These are phyloP conservation scores for Nyleta sp. DNA, from an alignment of 2,888 invertebrate genomes.

Conservation along the genomic window DNA sequence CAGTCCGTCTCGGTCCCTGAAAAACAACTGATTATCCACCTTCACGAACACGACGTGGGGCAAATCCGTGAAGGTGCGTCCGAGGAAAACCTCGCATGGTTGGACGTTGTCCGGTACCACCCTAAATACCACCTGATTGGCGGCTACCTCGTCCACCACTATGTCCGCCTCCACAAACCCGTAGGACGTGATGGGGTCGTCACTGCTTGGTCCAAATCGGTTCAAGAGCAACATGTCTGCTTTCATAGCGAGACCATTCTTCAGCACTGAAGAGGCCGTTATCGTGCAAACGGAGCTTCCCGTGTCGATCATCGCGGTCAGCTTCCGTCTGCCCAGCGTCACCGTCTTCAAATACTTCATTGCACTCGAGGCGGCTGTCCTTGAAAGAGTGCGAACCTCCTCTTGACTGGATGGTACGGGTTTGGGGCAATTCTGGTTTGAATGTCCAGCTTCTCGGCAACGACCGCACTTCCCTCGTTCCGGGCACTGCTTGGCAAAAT, in stretches of 20 bases:
- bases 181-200: background rate
- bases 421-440: background rate
- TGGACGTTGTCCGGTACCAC: slow-evolving; percentile 2
- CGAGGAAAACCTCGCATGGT: slow-evolving; percentile 2
- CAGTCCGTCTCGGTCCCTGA: background rate
- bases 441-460: background rate
- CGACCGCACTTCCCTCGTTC: background rate
- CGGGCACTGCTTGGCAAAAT: background rate
- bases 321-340: background rate
- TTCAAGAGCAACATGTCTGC: background rate
- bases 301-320: slow-evolving; percentile 55
- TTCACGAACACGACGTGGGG: slow-evolving; percentile 7
- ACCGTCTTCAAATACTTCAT: slow-evolving; percentile 29
- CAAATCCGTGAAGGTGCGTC: slow-evolving; percentile 28
- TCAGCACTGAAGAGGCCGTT: slow-evolving; percentile 42
- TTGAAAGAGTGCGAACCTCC: background rate
- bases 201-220: background rate
- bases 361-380: too few species aligned
- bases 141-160: background rate
- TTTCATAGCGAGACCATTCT: background rate
- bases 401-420: background rate
- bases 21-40: background rate
- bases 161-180: background rate
- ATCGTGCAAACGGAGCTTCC: slow-evolving; percentile 63
- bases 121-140: background rate